Conservation (phyloP, 1,140 invertebrate genomes). For the Nautilus pompilius region DNA sequence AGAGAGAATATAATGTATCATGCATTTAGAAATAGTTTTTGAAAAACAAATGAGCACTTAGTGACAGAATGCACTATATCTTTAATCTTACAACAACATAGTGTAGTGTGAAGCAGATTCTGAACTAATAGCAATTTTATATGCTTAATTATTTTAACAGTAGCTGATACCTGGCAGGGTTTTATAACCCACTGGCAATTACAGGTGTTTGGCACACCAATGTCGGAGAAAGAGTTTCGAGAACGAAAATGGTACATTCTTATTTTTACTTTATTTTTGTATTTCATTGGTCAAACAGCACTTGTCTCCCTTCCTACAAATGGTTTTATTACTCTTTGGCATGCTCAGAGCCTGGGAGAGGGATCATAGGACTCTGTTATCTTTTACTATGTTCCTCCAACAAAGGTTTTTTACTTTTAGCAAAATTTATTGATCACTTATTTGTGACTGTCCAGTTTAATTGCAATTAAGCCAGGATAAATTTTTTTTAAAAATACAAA, state of each 20-base stretch:
- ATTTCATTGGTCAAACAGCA: neutral
- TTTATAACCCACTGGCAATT: conserved; percentile 36
- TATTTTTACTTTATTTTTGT: neutral
- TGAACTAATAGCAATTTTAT: neutral
- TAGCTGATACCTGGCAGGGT: neutral
- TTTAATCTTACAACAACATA: neutral
- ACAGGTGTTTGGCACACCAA: conserved; percentile 44
- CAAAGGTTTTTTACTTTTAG: neutral
- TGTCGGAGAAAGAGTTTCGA: conserved; percentile 36
- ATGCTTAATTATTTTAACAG: neutral
- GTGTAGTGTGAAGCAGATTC: neutral
- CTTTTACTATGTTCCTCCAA: neutral
- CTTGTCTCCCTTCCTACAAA: neutral
- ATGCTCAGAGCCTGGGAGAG: neutral
- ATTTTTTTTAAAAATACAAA: no score
- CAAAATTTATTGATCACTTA: neutral
- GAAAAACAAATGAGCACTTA: neutral
- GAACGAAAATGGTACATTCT: conserved; percentile 26
- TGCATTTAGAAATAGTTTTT: neutral
- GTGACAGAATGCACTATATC: neutral
- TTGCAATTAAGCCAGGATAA: no score
- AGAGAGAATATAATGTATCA: neutral
- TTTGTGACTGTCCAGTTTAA: no score
- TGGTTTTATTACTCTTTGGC: neutral
- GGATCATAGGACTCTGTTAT: neutral